Percentiles rank a stretch among this genome's conserved stretches.
Evolutionary conservation across 2,888 invertebrate genomes (phyloP).

Genomic region (Drosophila tripunctata): DNA sequence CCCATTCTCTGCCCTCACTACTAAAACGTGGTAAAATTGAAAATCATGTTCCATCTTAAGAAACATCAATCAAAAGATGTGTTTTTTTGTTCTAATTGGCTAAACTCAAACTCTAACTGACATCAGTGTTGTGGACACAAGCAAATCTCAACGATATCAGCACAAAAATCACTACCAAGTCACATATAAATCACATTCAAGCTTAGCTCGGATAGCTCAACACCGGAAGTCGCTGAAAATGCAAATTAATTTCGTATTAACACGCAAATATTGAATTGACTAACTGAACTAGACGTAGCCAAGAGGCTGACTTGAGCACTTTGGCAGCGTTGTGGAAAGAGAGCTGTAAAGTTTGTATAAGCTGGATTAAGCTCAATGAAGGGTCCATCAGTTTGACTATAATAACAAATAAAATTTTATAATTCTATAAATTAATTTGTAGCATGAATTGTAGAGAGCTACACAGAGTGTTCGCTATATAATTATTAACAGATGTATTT

Average conservation of each 20-base stretch:
- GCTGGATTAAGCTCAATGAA: too few species aligned
- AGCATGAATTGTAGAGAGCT: too few species aligned
- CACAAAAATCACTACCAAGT: not conserved
- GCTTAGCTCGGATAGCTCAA: not conserved
- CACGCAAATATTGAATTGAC: constrained; percentile 17
- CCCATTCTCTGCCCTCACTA: not conserved
- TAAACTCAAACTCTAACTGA: constrained; percentile 14
- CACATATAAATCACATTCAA: not conserved
- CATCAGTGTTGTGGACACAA: not conserved
- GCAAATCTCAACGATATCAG: not conserved
- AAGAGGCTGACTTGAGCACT: not conserved
- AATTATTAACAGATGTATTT: too few species aligned
- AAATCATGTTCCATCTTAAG: constrained; percentile 54
- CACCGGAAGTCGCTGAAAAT: constrained; percentile 51
- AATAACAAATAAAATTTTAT: too few species aligned
- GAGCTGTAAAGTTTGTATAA: not conserved
- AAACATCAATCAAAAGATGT: constrained; percentile 55
- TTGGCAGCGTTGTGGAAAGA: not conserved
- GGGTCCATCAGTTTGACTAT: too few species aligned
- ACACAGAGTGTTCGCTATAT: too few species aligned
- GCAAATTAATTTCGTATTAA: constrained; percentile 35
- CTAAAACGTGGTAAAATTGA: constrained; percentile 46
- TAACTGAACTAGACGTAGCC: not conserved
- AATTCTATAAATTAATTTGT: too few species aligned
- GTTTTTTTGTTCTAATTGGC: constrained; percentile 63